These are phyloP conservation scores for Saccostrea cuccullata DNA, from an alignment of 1,140 invertebrate genomes.

Conservation along the genomic window DNA sequence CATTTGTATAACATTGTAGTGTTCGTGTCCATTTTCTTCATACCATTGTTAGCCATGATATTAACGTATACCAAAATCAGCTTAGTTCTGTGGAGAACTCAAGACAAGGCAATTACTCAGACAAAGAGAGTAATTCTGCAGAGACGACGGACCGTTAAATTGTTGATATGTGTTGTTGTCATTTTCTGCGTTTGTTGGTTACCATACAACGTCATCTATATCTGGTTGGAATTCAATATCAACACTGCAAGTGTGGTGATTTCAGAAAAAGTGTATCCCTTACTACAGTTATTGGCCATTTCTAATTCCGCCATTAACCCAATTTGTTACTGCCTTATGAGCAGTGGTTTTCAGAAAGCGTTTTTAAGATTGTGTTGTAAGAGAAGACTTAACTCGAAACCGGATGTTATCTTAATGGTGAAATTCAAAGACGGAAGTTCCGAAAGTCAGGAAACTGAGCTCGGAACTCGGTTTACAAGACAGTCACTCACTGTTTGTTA, in stretches of 20 bases:
- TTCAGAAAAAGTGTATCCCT: slow-evolving; percentile 72
- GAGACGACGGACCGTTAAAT: slow-evolving; percentile 66
- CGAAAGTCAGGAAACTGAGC: slow-evolving; percentile 2
- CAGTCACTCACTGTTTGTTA: background rate
- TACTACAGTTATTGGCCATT: slow-evolving; percentile 82
- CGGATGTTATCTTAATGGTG: slow-evolving; percentile 15
- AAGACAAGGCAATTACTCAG: slow-evolving; percentile 80
- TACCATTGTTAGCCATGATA: slow-evolving; percentile 89
- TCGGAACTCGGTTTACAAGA: background rate
- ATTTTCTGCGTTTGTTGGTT: slow-evolving; percentile 72
- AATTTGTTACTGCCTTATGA: slow-evolving; percentile 74
- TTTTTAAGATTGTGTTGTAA: slow-evolving; percentile 66
- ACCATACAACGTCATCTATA: slow-evolving; percentile 69
- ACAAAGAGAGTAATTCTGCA: slow-evolving; percentile 61
- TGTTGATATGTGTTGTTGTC: slow-evolving; percentile 66
- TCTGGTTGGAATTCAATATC: slow-evolving; percentile 70
- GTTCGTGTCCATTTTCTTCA: slow-evolving; percentile 85
- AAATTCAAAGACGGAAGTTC: slow-evolving; percentile 38
- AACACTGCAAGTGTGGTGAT: slow-evolving; percentile 32
- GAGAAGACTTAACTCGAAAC: slow-evolving; percentile 18
- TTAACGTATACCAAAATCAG: slow-evolving; percentile 91
- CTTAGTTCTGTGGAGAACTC: slow-evolving; percentile 87
- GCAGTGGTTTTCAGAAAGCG: slow-evolving; percentile 72
- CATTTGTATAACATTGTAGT: slow-evolving; percentile 83
- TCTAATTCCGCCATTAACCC: slow-evolving; percentile 77